Base-by-base conservation (phyloP, 2,113 vertebrate genomes). In the Rhodinocichla rosea region DNA sequence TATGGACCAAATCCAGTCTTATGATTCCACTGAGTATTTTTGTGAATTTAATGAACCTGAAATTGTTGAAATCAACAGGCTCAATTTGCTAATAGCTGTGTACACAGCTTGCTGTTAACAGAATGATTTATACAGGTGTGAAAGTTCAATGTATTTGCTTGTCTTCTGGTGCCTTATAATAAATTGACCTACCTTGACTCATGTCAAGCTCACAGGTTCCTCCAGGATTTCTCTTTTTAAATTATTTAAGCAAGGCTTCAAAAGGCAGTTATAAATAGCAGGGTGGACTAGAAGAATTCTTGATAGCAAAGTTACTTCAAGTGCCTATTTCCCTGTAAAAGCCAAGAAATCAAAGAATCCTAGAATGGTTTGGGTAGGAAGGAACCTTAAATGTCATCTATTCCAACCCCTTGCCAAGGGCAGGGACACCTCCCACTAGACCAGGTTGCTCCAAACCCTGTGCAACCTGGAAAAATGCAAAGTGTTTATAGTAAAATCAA, bases 31-130 rank as follows among this genome's bases (percentile, higher is more conserved):
- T 32, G 39, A 53, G n/a, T 53, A 11, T 49, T 63, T 77, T 26
- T 42, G 35, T 32, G 26, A n/a, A 35, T 69, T 83, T 76, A 40
- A 32, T 32, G 12, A 62, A 33, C 35, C 9, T 20, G 17, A 28
- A 55, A 42, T 3, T 20, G 40, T 5, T 35, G 22, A 33, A 75
- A 40, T 17, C 0, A 1, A n/a, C 6, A 2, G 60, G 24, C 16
- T 68, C 1, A 0, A 11, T 55, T 42, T 77, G 22, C 55, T 28
- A 7, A 37, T 7, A 28, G 40, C 15, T 49, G 18, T 32, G 40
- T 19, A 33, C 56, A 17, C 63, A 55, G 22, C 20, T 42, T 57
- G 59, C 52, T 89, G 68, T n/a, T 62, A 42, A 15, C 40, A 19
- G 30, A 55, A 20, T 33, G 32, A 12, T 70, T 49, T 33, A 37